Evolutionary conservation across 2,113 vertebrate genomes (phyloP).

Genomic region (Formicarius rufipectus): DNA sequence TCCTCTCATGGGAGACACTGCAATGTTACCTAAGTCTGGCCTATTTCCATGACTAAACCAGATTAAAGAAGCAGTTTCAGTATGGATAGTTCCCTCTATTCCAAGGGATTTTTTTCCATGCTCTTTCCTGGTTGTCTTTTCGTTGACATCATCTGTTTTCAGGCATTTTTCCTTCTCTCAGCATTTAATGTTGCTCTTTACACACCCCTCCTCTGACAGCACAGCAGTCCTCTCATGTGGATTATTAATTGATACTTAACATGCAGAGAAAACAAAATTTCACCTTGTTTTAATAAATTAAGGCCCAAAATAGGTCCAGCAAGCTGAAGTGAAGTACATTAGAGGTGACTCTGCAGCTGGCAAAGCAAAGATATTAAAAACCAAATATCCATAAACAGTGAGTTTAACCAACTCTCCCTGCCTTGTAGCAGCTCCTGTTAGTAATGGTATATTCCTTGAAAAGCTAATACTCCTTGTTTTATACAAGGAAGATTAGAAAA

Average conservation of each 20-base stretch:
- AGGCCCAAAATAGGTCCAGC: background rate
- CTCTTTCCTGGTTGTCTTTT: background rate
- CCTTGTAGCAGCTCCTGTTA: slow-evolving; percentile 79
- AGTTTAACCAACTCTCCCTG: slow-evolving; percentile 81
- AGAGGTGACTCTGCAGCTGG: background rate
- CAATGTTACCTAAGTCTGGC: background rate
- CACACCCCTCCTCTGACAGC: background rate
- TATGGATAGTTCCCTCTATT: background rate
- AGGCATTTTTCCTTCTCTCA: background rate
- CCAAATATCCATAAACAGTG: slow-evolving; percentile 86
- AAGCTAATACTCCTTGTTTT: background rate
- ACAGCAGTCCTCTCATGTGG: background rate
- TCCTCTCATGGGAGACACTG: background rate
- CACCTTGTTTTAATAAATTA: background rate
- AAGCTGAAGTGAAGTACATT: background rate
- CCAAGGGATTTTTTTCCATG: background rate
- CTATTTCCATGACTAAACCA: background rate
- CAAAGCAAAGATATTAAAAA: background rate
- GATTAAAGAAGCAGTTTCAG: background rate
- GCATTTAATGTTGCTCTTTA: background rate
- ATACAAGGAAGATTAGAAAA: background rate
- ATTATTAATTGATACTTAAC: background rate
- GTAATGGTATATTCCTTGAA: background rate
- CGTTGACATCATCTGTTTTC: background rate
- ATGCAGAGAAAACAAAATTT: background rate